Evolutionary conservation across 2,888 invertebrate genomes (phyloP), one percentile per base, ranked within the genome.

Genomic region (Acronicta aceris): DNA sequence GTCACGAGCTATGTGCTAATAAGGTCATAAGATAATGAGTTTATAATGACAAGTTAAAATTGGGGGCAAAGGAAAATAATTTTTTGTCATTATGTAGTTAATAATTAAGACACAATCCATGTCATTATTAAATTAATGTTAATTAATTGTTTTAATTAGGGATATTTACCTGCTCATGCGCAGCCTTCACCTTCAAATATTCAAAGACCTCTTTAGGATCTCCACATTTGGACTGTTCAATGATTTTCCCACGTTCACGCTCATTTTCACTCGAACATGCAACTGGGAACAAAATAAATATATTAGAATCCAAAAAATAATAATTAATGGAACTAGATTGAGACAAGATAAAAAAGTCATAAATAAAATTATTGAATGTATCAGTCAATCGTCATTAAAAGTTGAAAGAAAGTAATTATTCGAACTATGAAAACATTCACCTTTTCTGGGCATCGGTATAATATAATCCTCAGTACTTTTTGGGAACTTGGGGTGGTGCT

Each of bases 201-300:
- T 90, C 82, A 80, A 93, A 94, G 30, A 90, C 90, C 36, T 93
- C 93, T 73, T 89, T 91, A 7, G 94, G 94, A 12, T 84, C 86
- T 12, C 93, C 93, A 60, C 94, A 94, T 65, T 83, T 87, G 13
- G 94, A 88, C 56, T 91, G 85, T 57, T 90, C 84, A 41, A 94
- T 91, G 25, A 92, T 81, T 59, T 86, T 85, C 60, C 87, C 87
- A 21, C 92, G 81, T 48, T 85, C 79, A 6, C 77, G 78, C 47
- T 88, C 86, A 59, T 83, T 83, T 12, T 86, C 86, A 63, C 82
- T 78, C 25, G 86, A 84, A 73, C 93, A 94, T 45, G 85, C 82
- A 60, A 89, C 94, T 92, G 85, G 33, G 71, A 76, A 82, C 71
- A 83, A 82, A 80, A 54, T 45, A 45, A n/a, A 25, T 0, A 43